These are phyloP conservation scores for Synanthedon myopaeformis DNA, from an alignment of 2,888 invertebrate species.

Conservation along the genomic window DNA sequence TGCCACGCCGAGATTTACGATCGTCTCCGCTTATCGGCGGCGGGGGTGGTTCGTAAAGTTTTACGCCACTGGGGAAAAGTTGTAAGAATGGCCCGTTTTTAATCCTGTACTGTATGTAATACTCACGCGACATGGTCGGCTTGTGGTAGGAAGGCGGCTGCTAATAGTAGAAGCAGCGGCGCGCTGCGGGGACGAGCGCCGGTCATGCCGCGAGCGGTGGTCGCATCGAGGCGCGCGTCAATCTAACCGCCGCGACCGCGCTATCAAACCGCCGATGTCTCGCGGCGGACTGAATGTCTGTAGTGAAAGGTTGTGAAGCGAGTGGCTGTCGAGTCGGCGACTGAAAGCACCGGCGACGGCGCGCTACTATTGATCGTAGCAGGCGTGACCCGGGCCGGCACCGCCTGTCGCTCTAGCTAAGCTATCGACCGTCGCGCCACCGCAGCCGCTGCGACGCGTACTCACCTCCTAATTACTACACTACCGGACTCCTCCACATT, in stretches of 20 bases:
- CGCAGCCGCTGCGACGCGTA: conserved; percentile 48
- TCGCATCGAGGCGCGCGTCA: conserved; percentile 40
- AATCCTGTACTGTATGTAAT: conserved; percentile 11
- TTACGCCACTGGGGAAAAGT: conserved; percentile 8
- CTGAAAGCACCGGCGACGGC: conserved; percentile 40
- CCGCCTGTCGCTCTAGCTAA: conserved; percentile 53
- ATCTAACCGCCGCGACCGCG: conserved; percentile 22
- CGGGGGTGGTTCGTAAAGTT: conserved; percentile 14
- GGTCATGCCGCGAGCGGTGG: conserved; percentile 53
- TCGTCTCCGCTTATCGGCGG: conserved; percentile 16
- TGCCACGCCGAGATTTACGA: conserved; percentile 25
- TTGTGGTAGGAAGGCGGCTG: conserved; percentile 69
- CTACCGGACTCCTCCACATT: conserved; percentile 35
- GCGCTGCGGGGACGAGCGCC: conserved; percentile 72
- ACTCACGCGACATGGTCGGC: conserved; percentile 75
- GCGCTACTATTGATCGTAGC: conserved; percentile 44
- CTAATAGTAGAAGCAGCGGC: conserved; percentile 72
- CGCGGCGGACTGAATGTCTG: conserved; percentile 51
- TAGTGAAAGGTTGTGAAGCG: conserved; percentile 29
- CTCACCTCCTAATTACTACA: conserved; percentile 47
- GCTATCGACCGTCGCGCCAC: conserved; percentile 57
- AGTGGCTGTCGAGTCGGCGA: conserved; percentile 15
- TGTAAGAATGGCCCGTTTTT: not conserved
- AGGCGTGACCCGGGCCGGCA: conserved; percentile 58
- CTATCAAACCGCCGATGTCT: conserved; percentile 28